Conservation (phyloP, 2,888 invertebrate species). For the Drosophila vallismaia region DNA sequence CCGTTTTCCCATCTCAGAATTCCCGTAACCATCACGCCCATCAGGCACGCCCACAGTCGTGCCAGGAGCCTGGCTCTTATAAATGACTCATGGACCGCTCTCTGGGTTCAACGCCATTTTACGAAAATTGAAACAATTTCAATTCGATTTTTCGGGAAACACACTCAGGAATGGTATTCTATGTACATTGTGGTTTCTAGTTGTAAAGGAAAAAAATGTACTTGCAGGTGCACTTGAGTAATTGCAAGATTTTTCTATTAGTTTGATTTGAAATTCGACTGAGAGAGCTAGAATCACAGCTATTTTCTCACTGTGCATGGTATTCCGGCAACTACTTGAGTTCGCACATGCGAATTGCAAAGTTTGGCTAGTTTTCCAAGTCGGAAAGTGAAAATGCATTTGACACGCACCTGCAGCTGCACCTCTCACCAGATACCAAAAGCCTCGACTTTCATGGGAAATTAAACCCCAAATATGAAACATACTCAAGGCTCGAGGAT, state of each 20-base stretch:
- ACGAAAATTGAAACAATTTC: conserved; percentile 75
- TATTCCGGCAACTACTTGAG: neutral
- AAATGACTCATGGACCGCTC: conserved; percentile 50
- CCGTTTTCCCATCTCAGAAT: conserved; percentile 18
- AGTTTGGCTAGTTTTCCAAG: conserved; percentile 46
- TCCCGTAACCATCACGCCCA: neutral
- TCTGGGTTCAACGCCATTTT: conserved; percentile 57
- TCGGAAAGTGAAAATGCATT: conserved; percentile 60
- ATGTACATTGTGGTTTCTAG: neutral
- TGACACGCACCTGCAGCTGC: conserved; percentile 52
- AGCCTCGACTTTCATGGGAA: conserved; percentile 56
- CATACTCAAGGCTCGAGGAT: conserved; percentile 57
- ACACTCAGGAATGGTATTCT: conserved; percentile 2
- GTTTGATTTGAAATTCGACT: neutral
- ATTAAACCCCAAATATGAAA: conserved; percentile 67
- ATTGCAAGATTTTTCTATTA: neutral
- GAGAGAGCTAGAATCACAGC: too few species aligned
- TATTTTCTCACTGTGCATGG: conserved; percentile 4
- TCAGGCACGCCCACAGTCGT: conserved; percentile 18
- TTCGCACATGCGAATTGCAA: conserved; percentile 43
- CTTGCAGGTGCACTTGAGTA: neutral
- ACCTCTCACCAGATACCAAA: neutral
- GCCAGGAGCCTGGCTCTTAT: conserved; percentile 35
- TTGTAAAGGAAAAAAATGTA: neutral
- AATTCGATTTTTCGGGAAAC: conserved; percentile 57